Evolutionary conservation across 2,113 vertebrate genomes (phyloP), one percentile per base, ranked within the genome.

Genomic region (Globicephala melas): DNA sequence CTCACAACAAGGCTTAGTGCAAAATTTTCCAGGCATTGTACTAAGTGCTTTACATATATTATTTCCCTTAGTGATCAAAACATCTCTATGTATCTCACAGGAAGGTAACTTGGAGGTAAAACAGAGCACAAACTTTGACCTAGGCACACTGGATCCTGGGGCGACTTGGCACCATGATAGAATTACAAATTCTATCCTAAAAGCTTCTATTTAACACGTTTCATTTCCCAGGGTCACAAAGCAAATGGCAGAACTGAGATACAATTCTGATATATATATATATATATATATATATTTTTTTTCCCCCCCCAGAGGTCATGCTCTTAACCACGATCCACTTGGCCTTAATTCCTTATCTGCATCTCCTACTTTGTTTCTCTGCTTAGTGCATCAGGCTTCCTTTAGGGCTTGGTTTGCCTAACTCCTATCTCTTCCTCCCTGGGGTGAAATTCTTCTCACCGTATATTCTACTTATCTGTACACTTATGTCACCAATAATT

Each of bases 91-190:
- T 25, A 17, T 14, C 13, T 94, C 80, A 55, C 38, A 55, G 53
- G 50, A 79, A 87, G 63, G 10, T 47, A 25, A 93, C 44, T 50
- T 82, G 25, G 67, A 96, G 47, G 80, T 92, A 33, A 93, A 74
- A 80, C 65, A 70, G 21, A n/a, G 31, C 17, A 23, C 4, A 53
- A 50, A 25, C 13, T 68, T 80, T 68, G 90, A 85, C 41, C 2
- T 77, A 5, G 7, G 53, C 26, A 6, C 58, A 8, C 47, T 95
- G 47, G 20, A 77, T 90, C 31, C 28, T 79, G 84, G 44, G n/a
- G 15, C 9, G 15, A 67, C 68, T 84, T 62, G 62, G 36, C 41
- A 90, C 28, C 31, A 6, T 26, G 81, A 44, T 33, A 47, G 21
- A 84, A 50, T 70, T 68, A 50, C 18, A 91, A 53, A 26, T 62